Percentiles rank a stretch among this genome's conserved stretches.
Evolutionary conservation across 1,140 invertebrate genomes (phyloP).

Genomic region (Drosophila repleta): DNA sequence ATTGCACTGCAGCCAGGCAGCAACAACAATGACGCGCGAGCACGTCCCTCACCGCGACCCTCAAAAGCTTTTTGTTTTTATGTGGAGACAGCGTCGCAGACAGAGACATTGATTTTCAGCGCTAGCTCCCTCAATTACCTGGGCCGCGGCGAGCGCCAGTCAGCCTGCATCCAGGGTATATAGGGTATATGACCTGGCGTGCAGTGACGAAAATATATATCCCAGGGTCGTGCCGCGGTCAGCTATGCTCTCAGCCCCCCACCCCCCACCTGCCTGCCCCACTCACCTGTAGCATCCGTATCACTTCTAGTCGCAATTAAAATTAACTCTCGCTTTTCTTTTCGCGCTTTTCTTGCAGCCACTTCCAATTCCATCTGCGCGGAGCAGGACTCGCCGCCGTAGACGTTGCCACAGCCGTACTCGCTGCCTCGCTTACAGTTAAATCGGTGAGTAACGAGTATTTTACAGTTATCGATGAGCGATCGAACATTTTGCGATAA

Average conservation of each 20-base stretch:
- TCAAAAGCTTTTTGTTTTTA: conserved; percentile 66
- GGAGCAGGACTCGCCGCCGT: conserved; percentile 20
- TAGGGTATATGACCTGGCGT: conserved; percentile 1
- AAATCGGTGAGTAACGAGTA: conserved; percentile 19
- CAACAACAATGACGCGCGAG: conserved; percentile 22
- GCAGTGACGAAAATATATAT: conserved; percentile 14
- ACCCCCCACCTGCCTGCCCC: no score
- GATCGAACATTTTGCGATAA: no score
- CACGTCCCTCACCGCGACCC: conserved; percentile 75
- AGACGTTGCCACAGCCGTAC: conserved; percentile 21
- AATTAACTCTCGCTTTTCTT: conserved; percentile 7
- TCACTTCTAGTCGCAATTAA: not conserved
- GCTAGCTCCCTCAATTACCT: not conserved
- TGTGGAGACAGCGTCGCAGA: conserved; percentile 46
- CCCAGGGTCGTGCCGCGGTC: conserved; percentile 32
- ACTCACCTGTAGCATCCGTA: conserved; percentile 10
- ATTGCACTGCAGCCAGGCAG: conserved; percentile 53
- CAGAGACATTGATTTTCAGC: conserved; percentile 69
- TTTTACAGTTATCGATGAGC: not conserved
- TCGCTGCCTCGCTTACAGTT: conserved; percentile 25
- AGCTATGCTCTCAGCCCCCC: no score
- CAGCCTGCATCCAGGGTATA: conserved; percentile 7
- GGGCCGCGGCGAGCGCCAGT: not conserved
- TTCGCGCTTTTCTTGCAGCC: conserved; percentile 38
- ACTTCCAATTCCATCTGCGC: conserved; percentile 42